Conservation (phyloP, 2,888 invertebrate species). For the Aporophyla nigra region DNA sequence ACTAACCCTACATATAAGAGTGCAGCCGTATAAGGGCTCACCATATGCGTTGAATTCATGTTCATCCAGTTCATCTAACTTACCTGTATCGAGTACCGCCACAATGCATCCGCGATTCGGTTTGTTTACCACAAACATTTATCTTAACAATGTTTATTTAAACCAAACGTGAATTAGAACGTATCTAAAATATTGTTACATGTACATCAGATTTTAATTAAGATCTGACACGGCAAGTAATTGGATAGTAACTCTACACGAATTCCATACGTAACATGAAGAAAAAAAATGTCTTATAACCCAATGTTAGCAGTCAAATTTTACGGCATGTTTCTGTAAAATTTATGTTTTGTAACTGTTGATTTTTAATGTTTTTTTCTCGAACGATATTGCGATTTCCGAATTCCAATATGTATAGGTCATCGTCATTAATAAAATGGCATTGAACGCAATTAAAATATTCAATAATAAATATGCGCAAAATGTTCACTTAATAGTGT, state of each 20-base stretch:
- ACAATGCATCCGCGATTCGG: conserved; percentile 30
- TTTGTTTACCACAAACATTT: conserved; percentile 21
- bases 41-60: conserved; percentile 47
- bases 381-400: conserved; percentile 40
- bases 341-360: conserved; percentile 46
- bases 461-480: conserved; percentile 23
- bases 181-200: conserved; percentile 42
- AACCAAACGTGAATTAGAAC: conserved; percentile 42
- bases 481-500: conserved; percentile 29
- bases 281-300: conserved; percentile 46
- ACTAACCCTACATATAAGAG: conserved; percentile 28
- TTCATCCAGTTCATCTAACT: conserved; percentile 30
- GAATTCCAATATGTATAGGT: conserved; percentile 39
- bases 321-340: conserved; percentile 39
- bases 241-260: conserved; percentile 47
- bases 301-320: conserved; percentile 41
- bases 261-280: conserved; percentile 45
- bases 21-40: conserved; percentile 35
- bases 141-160: conserved; percentile 31
- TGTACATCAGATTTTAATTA: conserved; percentile 51
- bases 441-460: conserved; percentile 30
- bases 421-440: conserved; percentile 41
- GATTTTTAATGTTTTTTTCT: conserved; percentile 48
- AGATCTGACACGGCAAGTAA: conserved; percentile 49
- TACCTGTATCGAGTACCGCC: conserved; percentile 28